A percentile compares a stretch with the other conserved stretches of the same genome.
phyloP scores from a whole-genome alignment of 2,888 invertebrate species.

The Xestia rhomboidea region DNA sequence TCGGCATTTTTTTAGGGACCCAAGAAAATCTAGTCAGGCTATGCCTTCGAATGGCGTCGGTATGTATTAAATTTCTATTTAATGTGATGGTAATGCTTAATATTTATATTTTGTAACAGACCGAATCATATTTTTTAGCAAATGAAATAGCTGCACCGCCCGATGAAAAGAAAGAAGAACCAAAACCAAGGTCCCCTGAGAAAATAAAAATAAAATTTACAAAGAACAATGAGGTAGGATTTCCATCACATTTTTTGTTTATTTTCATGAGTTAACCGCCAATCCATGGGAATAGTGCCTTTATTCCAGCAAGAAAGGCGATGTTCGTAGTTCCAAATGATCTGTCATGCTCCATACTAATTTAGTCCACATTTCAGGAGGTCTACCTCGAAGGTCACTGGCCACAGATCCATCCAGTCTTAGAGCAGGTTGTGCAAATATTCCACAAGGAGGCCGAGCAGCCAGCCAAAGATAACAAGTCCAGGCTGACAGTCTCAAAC shows the following conservation, averaged over 20 bases:
- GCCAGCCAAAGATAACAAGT: conserved; percentile 25
- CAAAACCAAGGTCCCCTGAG: conserved; percentile 47
- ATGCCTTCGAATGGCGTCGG: conserved; percentile 26
- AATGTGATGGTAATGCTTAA: neutral
- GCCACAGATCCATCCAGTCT: conserved; percentile 79
- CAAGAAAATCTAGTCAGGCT: conserved; percentile 21
- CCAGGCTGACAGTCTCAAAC: conserved; percentile 1
- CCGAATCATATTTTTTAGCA: conserved; percentile 37
- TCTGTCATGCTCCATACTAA: neutral
- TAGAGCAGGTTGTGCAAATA: conserved; percentile 82
- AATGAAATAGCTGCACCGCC: conserved; percentile 38
- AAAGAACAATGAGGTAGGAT: conserved; percentile 77
- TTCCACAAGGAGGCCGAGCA: conserved; percentile 71
- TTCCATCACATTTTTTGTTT: too few species aligned
- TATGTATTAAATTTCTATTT: conserved; percentile 20
- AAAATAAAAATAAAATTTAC: conserved; percentile 82
- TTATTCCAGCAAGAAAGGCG: neutral
- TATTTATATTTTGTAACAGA: neutral
- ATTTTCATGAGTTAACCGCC: neutral
- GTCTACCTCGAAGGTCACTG: conserved; percentile 83
- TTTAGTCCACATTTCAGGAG: conserved; percentile 71
- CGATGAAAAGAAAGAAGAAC: conserved; percentile 33
- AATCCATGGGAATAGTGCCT: neutral
- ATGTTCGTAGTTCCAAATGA: neutral
- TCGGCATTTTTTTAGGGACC: conserved; percentile 43